Evolutionary conservation across 2,888 invertebrate genomes (phyloP).

Genomic region (Volucella inflata): DNA sequence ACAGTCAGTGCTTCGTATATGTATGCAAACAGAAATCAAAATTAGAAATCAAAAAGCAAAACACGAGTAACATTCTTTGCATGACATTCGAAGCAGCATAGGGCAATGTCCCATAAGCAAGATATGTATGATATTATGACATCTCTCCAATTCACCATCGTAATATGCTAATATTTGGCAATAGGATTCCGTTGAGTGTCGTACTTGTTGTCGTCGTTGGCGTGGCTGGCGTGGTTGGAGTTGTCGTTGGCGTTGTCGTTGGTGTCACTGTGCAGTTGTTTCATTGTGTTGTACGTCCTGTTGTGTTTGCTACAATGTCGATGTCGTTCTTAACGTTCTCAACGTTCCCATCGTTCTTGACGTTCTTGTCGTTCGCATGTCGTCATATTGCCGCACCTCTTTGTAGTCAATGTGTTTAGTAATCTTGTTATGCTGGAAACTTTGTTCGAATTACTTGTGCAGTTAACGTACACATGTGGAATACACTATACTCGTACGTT

Average conservation of each 20-base stretch:
- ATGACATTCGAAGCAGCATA: background rate
- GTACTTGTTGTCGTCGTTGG: slow-evolving; percentile 24
- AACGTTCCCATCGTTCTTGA: no score
- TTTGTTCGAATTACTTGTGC: slow-evolving; percentile 63
- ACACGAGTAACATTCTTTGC: slow-evolving; percentile 34
- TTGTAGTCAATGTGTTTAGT: slow-evolving; percentile 45
- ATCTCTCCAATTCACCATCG: slow-evolving; percentile 49
- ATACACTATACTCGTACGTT: slow-evolving; percentile 3
- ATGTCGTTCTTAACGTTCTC: background rate
- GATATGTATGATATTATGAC: slow-evolving; percentile 70
- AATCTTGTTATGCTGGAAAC: slow-evolving; percentile 29
- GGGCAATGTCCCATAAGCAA: slow-evolving; percentile 42
- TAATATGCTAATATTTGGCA: slow-evolving; percentile 73
- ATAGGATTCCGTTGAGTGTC: slow-evolving; percentile 17
- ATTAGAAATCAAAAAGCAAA: slow-evolving; percentile 42
- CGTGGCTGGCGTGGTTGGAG: no score
- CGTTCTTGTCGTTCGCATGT: background rate
- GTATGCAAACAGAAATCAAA: background rate
- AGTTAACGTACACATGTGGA: slow-evolving; percentile 53
- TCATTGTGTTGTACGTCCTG: no score
- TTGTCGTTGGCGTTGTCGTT: slow-evolving; percentile 23
- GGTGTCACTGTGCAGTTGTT: background rate
- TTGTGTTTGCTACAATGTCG: background rate
- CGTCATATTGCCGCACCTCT: slow-evolving; percentile 55
- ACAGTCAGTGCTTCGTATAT: background rate